These are phyloP conservation scores for Ophioderma brevispina DNA, from an alignment of 35 echinoderm and acorn worm genomes.

Conservation along the genomic window DNA sequence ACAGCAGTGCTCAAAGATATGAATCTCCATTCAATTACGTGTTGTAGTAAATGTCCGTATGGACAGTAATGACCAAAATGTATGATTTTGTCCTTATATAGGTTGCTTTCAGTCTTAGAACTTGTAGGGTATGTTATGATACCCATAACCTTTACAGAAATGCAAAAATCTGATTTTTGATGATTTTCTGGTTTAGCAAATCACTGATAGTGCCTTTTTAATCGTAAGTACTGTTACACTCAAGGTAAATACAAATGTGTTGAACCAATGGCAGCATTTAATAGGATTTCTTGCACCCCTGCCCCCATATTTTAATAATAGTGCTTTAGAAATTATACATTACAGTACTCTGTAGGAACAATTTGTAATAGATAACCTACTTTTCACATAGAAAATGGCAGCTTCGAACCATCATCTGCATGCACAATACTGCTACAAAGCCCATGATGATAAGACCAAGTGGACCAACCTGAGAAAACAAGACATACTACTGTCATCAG, in stretches of 20 bases:
- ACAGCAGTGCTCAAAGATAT: too few relatives aligned
- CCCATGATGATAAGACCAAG: constrained; percentile 61
- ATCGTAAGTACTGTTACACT: neutral
- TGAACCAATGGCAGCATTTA: neutral
- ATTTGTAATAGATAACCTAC: neutral
- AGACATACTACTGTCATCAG: too few relatives aligned
- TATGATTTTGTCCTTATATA: too few relatives aligned
- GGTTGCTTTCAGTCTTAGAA: too few relatives aligned
- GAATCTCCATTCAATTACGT: too few relatives aligned
- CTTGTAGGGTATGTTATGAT: too few relatives aligned
- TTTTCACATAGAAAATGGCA: constrained; percentile 58
- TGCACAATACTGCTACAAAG: constrained; percentile 56
- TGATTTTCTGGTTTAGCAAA: neutral
- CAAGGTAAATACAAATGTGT: neutral
- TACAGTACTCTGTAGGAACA: neutral
- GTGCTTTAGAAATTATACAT: neutral
- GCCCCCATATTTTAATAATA: neutral
- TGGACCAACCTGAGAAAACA: constrained; percentile 78
- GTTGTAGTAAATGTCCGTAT: too few relatives aligned
- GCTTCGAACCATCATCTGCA: constrained; percentile 54
- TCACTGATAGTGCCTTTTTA: neutral
- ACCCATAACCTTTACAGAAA: too few relatives aligned
- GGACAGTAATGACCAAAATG: too few relatives aligned
- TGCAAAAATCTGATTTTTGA: too few relatives aligned
- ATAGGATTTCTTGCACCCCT: neutral